These are phyloP conservation scores for Ceratitis capitata DNA, from an alignment of 1,140 invertebrate species.

Conservation along the genomic window DNA sequence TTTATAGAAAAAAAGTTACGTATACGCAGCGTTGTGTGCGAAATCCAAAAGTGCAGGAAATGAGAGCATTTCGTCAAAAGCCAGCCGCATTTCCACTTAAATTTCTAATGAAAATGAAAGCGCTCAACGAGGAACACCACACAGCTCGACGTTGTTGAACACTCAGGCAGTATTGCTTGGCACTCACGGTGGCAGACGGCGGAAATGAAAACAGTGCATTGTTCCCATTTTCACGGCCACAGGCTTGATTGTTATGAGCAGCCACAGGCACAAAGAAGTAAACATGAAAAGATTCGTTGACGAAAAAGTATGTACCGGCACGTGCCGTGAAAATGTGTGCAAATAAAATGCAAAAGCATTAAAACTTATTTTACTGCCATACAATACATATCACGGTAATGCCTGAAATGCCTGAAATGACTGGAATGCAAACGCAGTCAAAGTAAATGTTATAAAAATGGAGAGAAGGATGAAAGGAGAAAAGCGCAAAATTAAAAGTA, in stretches of 20 bases:
- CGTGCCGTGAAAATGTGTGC: background rate
- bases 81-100: background rate
- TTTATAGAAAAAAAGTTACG: no score
- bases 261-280: background rate
- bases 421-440: background rate
- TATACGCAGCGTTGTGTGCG: no score
- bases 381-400: background rate
- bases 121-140: background rate
- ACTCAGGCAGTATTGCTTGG: background rate
- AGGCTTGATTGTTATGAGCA: background rate
- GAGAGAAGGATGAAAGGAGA: background rate
- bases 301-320: background rate
- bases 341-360: background rate
- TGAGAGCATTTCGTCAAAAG: background rate
- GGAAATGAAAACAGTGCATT: conserved; percentile 20
- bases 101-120: background rate
- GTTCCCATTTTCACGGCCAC: conserved; percentile 8
- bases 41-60: background rate
- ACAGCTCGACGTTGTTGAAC: background rate
- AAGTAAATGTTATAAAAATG: background rate
- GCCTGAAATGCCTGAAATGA: background rate
- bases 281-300: background rate
- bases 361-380: background rate
- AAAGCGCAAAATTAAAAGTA: background rate
- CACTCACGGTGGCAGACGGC: background rate